Evolutionary conservation across 2,113 vertebrate species (phyloP).

Genomic region (Gasterosteus aculeatus): DNA sequence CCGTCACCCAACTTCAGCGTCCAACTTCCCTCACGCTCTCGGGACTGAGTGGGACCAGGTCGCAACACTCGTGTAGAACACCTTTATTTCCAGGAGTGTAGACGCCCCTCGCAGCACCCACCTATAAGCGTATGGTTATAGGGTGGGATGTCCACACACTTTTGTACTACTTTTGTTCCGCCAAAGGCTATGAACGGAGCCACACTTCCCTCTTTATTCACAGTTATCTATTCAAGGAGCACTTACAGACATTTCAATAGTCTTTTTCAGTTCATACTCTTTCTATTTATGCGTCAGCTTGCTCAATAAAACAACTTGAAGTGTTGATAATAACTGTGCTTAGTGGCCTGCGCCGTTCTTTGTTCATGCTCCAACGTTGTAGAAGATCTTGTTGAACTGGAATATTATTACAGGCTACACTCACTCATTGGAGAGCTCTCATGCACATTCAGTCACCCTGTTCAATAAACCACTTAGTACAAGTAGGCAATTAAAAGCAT

Average conservation of each 20-base stretch:
- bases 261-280: background rate
- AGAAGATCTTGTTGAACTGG: slow-evolving; percentile 24
- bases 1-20: background rate
- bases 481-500: slow-evolving; percentile 43
- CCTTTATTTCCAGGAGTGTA: background rate
- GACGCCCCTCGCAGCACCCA: background rate
- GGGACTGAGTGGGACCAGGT: background rate
- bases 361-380: slow-evolving; percentile 3
- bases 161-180: background rate
- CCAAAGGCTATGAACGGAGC: background rate
- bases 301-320: background rate
- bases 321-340: slow-evolving; percentile 1
- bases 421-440: slow-evolving; percentile 40
- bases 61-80: background rate
- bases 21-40: background rate
- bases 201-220: background rate
- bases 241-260: background rate
- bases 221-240: background rate
- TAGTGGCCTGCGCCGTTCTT: background rate
- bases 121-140: background rate
- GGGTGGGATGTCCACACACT: background rate
- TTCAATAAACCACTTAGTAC: slow-evolving; percentile 31
- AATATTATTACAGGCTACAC: slow-evolving; percentile 29
- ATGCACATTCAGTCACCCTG: slow-evolving; percentile 16
- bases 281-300: background rate